Conservation (phyloP, 2,113 vertebrate species). For the Zeus faber region DNA sequence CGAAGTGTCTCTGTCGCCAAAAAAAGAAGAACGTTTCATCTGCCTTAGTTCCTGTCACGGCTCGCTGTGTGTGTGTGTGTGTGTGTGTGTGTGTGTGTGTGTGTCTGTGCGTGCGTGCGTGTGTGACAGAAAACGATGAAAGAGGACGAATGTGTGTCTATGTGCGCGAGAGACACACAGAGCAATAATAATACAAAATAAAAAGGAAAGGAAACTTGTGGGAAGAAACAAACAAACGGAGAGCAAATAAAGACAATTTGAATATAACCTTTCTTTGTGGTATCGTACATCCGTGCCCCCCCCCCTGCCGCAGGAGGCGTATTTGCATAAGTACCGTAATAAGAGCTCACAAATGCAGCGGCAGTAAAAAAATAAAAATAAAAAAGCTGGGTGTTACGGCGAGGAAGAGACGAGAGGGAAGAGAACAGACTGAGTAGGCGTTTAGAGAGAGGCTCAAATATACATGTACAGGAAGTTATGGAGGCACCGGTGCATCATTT, state of each 20-base stretch:
- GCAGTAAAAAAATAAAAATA: no score
- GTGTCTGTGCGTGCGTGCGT: neutral
- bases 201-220: no score
- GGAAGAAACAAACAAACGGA: neutral
- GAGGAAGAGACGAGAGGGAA: neutral
- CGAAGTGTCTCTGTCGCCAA: no score
- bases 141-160: neutral
- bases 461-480: no score
- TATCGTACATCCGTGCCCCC: no score
- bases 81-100: neutral
- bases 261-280: neutral
- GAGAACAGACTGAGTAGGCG: no score
- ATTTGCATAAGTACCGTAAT: neutral
- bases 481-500: no score
- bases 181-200: no score
- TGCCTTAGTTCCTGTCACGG: no score
- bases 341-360: neutral
- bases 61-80: neutral
- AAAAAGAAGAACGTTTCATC: no score
- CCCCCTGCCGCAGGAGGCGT: neutral
- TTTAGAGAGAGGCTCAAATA: no score
- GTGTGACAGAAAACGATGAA: no score
- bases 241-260: neutral
- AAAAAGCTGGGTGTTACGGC: neutral
- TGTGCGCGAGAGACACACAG: neutral